A percentile compares a stretch with the other conserved stretches of the same genome.
Conservation (phyloP, 2,797 vertebrate species). For the Sitta carolinensis region DNA sequence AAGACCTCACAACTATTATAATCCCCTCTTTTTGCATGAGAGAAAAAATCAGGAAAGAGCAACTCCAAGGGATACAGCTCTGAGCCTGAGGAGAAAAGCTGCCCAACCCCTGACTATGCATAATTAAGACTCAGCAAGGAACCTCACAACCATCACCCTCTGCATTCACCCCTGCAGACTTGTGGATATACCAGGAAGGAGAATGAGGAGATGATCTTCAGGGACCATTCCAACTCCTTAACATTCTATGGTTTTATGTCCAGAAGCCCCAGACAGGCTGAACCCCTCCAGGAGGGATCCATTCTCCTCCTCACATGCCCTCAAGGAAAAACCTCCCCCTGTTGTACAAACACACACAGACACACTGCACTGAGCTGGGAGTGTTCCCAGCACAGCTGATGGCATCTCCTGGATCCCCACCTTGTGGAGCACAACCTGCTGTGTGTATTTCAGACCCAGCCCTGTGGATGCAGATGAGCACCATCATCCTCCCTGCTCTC, state of each 20-base stretch:
- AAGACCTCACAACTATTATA: not conserved
- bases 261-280: not conserved
- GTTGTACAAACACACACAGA: not conserved
- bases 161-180: not conserved
- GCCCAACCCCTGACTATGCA: not conserved
- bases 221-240: not conserved
- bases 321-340: not conserved
- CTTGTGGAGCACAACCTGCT: not conserved
- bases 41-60: not conserved
- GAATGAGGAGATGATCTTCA: not conserved
- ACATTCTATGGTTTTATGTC: not conserved
- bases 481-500: accelerated
- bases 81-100: not conserved
- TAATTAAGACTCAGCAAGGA: not conserved
- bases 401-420: not conserved
- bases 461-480: not conserved
- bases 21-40: not conserved
- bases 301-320: not conserved
- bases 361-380: not conserved
- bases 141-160: not conserved
- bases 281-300: not conserved
- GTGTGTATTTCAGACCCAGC: accelerated
- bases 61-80: not conserved
- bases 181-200: not conserved
- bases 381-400: not conserved